phyloP scores from a whole-genome alignment of 2,797 vertebrate species.

The Crotalus adamanteus region DNA sequence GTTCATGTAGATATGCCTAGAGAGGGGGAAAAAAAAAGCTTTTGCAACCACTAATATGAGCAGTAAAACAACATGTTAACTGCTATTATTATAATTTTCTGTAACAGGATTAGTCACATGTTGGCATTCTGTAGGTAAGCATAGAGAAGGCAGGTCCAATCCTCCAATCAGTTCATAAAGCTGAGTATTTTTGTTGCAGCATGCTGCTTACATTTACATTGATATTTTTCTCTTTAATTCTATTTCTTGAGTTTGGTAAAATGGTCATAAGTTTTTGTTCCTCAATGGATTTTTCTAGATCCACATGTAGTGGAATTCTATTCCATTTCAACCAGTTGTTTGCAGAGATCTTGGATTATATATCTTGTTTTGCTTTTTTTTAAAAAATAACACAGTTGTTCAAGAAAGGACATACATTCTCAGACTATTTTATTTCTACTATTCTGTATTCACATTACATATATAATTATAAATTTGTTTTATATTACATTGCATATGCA shows the following conservation, averaged over 20 bases:
- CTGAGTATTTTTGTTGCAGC: constrained; percentile 47
- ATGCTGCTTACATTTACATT: constrained; percentile 1
- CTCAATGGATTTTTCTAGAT: constrained; percentile 30
- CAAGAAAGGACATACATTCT: constrained; percentile 31
- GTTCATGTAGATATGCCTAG: neutral
- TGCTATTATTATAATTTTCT: constrained; percentile 31
- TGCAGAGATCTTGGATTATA: constrained; percentile 44
- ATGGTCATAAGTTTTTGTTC: constrained; percentile 39
- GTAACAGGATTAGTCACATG: constrained; percentile 26
- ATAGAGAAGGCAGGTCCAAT: neutral
- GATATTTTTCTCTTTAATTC: constrained; percentile 14
- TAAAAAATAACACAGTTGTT: constrained; percentile 5
- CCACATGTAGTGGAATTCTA: constrained; percentile 43
- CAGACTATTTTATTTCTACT: neutral
- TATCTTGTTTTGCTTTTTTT: constrained; percentile 1
- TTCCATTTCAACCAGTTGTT: constrained; percentile 18
- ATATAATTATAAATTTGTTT: neutral
- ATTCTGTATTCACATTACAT: constrained; percentile 34
- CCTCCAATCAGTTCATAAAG: neutral
- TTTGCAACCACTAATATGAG: constrained; percentile 20
- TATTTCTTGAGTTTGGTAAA: constrained; percentile 24
- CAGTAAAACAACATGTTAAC: constrained; percentile 28
- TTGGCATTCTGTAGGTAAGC: constrained; percentile 24
- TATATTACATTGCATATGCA: no score
- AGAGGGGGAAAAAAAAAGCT: neutral